phyloP scores from a whole-genome alignment of 1,140 invertebrate species.

The Hirudo medicinalis region DNA sequence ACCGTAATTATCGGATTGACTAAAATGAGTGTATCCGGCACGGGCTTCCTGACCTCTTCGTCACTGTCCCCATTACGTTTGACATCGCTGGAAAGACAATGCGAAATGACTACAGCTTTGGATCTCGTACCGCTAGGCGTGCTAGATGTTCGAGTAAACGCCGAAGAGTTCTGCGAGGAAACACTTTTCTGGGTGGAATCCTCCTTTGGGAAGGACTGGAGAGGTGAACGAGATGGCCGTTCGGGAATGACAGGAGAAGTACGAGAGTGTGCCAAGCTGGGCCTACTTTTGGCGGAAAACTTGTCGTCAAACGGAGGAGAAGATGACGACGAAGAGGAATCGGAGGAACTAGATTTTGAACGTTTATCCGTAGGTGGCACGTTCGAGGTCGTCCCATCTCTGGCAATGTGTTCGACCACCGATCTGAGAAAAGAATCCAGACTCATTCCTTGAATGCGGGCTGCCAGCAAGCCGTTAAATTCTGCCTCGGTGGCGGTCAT shows the following conservation, averaged over 20 bases:
- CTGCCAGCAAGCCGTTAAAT: constrained; percentile 2
- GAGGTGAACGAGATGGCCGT: too few species aligned
- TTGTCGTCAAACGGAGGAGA: background rate
- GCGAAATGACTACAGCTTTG: constrained; percentile 4
- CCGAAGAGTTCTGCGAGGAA: background rate
- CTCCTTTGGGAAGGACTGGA: background rate
- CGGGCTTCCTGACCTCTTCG: background rate
- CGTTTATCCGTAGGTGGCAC: background rate
- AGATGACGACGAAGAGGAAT: constrained; percentile 6
- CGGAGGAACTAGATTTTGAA: background rate
- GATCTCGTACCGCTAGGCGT: constrained; percentile 3
- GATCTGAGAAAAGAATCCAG: constrained; percentile 2
- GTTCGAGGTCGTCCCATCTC: background rate
- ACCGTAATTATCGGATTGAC: constrained; percentile 23
- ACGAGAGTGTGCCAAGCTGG: background rate
- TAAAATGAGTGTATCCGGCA: constrained; percentile 21
- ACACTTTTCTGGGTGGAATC: background rate
- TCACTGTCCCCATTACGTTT: background rate
- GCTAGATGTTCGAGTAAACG: background rate
- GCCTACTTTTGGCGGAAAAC: background rate
- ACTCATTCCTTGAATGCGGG: constrained; percentile 9
- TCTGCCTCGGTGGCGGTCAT: constrained; percentile 5
- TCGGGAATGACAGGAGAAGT: background rate
- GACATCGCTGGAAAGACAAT: background rate
- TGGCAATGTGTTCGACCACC: constrained; percentile 7